Base-by-base conservation (phyloP, 2,888 invertebrate species). In the Aporophyla lueneburgensis region DNA sequence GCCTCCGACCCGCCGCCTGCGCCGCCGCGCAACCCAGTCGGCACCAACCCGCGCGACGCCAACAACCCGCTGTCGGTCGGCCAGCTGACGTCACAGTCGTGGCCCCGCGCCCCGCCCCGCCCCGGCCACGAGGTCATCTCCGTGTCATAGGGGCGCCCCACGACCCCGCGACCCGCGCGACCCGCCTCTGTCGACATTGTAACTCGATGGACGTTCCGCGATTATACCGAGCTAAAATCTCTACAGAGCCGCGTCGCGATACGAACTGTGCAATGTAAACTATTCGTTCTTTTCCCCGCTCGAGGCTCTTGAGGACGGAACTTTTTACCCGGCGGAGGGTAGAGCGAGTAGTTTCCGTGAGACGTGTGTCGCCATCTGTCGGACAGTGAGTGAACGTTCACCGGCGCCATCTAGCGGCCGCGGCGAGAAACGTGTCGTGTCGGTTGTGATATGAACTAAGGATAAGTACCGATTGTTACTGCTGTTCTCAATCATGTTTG, bases 51-150 rank as follows among this genome's bases (percentile, higher is more conserved):
- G 61, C 98, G 98, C 89, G 99, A 99, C 96, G 98, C 98, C 86
- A 99, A 99, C 96, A 99, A 99, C 97, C 99, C 99, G 76, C 97
- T 99, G 62, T 99, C 98, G 94, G 98, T 99, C 78, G 99, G 99
- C 91, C 99, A 99, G 95, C 97, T 99, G 88, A 99, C 98, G 80
- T 98, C 98, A 88, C 98, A 98, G 87, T 92, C 93, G 56, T 96
- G 96, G 96, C 96, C 96, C 0, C 91, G 96, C 14, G 92, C 96
- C 61, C 93, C 96, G 16, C 93, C 95, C 43, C 88, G 95, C 65
- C 94, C 95, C 67, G 88, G 90, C 0, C 96, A 96, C 90, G 96
- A 97, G 89, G 96, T 96, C 87, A 97, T 97, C 86, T 96, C 96
- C 49, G 97, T 96, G 43, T 97, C 97, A 88, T 97, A 96, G 96